Conservation (phyloP, 2,113 vertebrate genomes). For the Craseonycteris thonglongyai region DNA sequence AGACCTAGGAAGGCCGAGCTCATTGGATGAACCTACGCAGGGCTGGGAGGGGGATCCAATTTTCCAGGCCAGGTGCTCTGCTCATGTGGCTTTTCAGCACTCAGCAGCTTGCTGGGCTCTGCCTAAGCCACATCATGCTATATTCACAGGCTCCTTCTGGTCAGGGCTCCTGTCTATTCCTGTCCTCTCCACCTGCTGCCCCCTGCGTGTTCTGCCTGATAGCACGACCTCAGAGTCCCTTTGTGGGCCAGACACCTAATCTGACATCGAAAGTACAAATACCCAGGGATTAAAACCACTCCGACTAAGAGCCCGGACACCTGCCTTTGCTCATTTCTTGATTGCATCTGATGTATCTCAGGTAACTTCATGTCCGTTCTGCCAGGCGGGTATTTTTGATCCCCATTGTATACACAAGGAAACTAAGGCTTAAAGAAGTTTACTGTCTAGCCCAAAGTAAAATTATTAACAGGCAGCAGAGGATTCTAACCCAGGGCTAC, state of each 20-base stretch:
- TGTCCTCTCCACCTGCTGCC: not conserved
- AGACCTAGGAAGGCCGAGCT: not conserved
- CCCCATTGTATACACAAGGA: not conserved
- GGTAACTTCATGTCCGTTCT: not conserved
- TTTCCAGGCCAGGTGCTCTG: not conserved
- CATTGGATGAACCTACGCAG: not conserved
- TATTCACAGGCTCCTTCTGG: not conserved
- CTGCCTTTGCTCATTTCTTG: not conserved
- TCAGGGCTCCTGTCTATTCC: not conserved
- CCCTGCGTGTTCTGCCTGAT: not conserved
- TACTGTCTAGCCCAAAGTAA: not conserved
- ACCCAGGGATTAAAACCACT: not conserved
- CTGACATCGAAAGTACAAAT: not conserved
- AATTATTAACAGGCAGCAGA: not conserved
- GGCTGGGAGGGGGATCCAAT: not conserved
- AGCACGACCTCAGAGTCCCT: not conserved
- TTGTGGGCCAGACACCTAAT: not conserved
- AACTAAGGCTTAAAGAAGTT: not conserved
- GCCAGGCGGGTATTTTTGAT: not conserved
- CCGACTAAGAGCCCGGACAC: not conserved
- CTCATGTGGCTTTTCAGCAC: rapidly evolving
- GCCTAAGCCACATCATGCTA: rapidly evolving
- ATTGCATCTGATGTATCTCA: not conserved
- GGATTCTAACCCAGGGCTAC: not conserved
- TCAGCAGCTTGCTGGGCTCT: too few relatives aligned